Evolutionary conservation across 2,888 invertebrate genomes (phyloP), one percentile per base, ranked within the genome.

Genomic region (Drosophila paranaensis): DNA sequence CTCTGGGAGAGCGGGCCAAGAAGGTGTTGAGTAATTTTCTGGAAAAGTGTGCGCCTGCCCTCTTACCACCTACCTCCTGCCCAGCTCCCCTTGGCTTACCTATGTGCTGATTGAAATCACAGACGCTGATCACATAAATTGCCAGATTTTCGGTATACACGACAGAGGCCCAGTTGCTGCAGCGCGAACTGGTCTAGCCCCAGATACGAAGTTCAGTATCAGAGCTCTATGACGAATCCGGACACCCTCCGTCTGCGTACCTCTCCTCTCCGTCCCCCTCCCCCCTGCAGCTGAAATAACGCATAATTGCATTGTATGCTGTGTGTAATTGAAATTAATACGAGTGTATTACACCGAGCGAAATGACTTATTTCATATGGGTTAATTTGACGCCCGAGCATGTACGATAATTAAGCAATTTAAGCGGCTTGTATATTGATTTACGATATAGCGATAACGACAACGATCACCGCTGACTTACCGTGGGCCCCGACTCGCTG

Each of bases 271-370:
- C 8, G n/a, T 4, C 13, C 11, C 13, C 33, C 10, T 35, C 2
- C 16, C 13, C 14, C 9, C 14, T 5, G 25, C 25, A 13, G 25
- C 33, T 53, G 5, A 56, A 43, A 60, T 55, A 73, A 81, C 84
- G 82, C 84, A 89, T 90, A 90, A 91, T 90, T 90, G 91, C 90
- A 90, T 91, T 91, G 90, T 83, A 77, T 76, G 77, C 51, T 70
- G 86, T 81, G 79, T 85, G 88, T 90, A 85, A 87, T 90, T 90
- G 91, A 90, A 91, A 91, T 91, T 91, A 91, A 90, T 90, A 91
- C 79, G 88, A 88, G 76, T 85, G 81, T 78, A 84, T 89, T 89
- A 88, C 83, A 74, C 77, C 77, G 64, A 68, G 74, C 73, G 62
- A 81, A 77, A 81, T 85, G 88, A 87, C 88, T 88, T 88, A 88